These are phyloP conservation scores for Lasioglossum lativentre DNA, from an alignment of 2,888 invertebrate species.

Conservation along the genomic window DNA sequence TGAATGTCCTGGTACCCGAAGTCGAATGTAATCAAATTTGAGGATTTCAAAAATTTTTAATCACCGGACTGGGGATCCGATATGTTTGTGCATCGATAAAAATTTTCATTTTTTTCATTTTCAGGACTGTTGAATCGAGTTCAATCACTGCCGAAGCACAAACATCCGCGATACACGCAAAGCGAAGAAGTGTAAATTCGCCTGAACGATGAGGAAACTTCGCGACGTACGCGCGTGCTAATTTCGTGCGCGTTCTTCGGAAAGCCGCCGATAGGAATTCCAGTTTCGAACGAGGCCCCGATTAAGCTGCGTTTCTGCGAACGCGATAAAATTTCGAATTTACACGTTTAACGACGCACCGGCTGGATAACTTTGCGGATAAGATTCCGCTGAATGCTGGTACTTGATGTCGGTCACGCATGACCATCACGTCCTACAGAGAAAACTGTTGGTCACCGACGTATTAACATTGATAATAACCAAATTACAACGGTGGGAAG, in stretches of 20 bases:
- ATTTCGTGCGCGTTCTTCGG: neutral
- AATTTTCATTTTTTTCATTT: neutral
- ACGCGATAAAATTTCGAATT: constrained; percentile 45
- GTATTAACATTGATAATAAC: neutral
- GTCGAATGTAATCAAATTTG: neutral
- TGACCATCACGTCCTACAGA: neutral
- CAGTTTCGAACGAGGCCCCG: neutral
- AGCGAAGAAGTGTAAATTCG: neutral
- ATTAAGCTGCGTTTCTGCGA: constrained; percentile 41
- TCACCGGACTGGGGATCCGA: neutral
- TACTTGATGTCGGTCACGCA: neutral
- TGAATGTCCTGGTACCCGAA: too few relatives aligned
- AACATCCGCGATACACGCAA: neutral
- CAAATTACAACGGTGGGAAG: too few relatives aligned
- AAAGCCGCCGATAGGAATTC: neutral
- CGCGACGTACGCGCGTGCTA: neutral
- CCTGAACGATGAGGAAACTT: constrained; percentile 1
- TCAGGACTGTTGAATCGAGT: neutral
- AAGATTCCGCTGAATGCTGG: constrained; percentile 22
- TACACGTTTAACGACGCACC: constrained; percentile 18
- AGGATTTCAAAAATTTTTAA: neutral
- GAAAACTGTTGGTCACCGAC: neutral
- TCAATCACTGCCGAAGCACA: neutral
- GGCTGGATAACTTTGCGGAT: constrained; percentile 34
- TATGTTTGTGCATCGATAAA: neutral